Conservation (phyloP, 2,113 vertebrate species). For the Cyprinodon brontotheroides region DNA sequence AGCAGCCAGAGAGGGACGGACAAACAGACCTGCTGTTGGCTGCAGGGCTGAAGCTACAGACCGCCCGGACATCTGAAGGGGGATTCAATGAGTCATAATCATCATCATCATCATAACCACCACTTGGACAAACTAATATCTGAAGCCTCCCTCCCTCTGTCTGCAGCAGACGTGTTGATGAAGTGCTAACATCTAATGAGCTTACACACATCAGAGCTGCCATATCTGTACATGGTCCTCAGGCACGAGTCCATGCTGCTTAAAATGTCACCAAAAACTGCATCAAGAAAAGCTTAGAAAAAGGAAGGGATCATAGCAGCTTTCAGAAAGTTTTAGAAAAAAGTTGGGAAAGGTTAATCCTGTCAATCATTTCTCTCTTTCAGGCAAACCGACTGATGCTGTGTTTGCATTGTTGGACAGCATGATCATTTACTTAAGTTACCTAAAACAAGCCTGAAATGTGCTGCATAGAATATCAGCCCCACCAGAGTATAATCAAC, state of each 20-base stretch:
- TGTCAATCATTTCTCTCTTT: too few relatives aligned
- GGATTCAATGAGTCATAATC: conserved; percentile 40
- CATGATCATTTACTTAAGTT: not conserved
- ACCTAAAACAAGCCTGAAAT: too few relatives aligned
- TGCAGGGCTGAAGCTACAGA: not conserved
- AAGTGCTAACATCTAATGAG: conserved; percentile 58
- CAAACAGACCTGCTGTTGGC: not conserved
- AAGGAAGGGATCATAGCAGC: not conserved
- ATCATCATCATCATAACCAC: not conserved
- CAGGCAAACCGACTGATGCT: too few relatives aligned
- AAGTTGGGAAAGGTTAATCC: too few relatives aligned
- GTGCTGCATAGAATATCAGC: too few relatives aligned
- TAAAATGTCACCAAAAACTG: not conserved
- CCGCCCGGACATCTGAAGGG: conserved; percentile 18
- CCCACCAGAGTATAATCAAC: too few relatives aligned
- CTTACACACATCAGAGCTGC: conserved; percentile 36
- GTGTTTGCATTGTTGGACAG: not conserved
- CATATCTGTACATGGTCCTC: not conserved
- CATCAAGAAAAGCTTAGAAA: not conserved
- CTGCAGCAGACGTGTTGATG: conserved; percentile 49
- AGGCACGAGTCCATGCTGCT: conserved; percentile 1
- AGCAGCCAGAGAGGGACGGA: conserved; percentile 9
- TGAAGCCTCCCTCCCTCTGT: conserved; percentile 20
- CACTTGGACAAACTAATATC: conserved; percentile 23
- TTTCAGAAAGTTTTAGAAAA: too few relatives aligned